Percentiles rank a stretch among this genome's conserved stretches.
Conservation (phyloP, 2,797 vertebrate species). For the Salmo trutta region DNA sequence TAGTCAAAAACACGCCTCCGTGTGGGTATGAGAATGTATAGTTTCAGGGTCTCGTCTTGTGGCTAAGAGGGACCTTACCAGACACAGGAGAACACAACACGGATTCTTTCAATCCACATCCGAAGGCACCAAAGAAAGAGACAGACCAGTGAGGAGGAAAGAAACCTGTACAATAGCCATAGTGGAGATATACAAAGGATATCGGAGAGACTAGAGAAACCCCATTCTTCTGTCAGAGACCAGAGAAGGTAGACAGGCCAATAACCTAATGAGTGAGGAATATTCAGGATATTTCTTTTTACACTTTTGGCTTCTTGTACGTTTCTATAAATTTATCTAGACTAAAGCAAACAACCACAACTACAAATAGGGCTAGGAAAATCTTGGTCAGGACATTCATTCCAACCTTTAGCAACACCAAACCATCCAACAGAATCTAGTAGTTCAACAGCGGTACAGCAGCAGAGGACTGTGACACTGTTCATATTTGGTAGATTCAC, state of each 20-base stretch:
- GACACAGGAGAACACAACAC: conserved; percentile 13
- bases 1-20: neutral
- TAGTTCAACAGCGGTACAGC: neutral
- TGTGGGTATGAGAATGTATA: neutral
- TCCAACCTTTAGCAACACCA: neutral
- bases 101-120: neutral
- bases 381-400: conserved; percentile 7
- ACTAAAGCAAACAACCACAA: neutral
- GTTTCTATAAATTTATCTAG: neutral
- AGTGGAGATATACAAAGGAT: neutral
- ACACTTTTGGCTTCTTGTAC: too few species aligned
- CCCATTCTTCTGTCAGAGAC: neutral
- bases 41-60: conserved; percentile 44
- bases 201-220: neutral
- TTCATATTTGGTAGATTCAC: neutral
- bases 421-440: neutral
- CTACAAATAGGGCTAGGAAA: neutral
- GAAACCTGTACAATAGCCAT: conserved; percentile 14
- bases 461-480: neutral
- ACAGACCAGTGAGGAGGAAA: conserved; percentile 26
- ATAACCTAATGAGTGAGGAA: too few species aligned
- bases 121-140: conserved; percentile 29
- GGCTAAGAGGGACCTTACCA: conserved; percentile 24
- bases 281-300: too few species aligned
- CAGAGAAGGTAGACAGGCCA: too few species aligned